phyloP scores from a whole-genome alignment of 2,888 invertebrate genomes.

The Torymus aiolomorphi region DNA sequence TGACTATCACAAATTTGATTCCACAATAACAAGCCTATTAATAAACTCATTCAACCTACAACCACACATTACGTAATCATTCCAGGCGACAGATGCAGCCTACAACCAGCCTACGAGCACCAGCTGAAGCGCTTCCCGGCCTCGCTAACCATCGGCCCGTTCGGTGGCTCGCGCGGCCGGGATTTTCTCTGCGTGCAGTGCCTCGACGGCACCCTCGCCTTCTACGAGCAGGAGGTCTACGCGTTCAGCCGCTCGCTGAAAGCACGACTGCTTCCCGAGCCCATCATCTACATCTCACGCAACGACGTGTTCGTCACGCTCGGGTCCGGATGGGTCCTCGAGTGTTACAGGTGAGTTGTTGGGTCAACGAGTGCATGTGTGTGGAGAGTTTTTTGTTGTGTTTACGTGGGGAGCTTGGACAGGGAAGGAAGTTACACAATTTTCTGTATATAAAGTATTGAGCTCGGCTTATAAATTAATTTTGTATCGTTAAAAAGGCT shows the following conservation, averaged over 20 bases:
- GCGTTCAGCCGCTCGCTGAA: slow-evolving; percentile 89
- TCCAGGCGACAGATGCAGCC: slow-evolving; percentile 82
- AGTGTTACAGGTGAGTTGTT: slow-evolving; percentile 87
- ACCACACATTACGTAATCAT: not conserved
- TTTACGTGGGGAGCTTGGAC: too few relatives aligned
- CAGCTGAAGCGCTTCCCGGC: slow-evolving; percentile 86
- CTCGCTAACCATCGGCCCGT: slow-evolving; percentile 88
- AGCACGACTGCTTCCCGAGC: slow-evolving; percentile 88
- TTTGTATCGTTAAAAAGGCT: too few relatives aligned
- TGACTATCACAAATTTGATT: too few relatives aligned
- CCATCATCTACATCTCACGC: slow-evolving; percentile 86
- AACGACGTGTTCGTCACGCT: slow-evolving; percentile 91
- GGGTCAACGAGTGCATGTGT: not conserved
- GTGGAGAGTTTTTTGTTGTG: too few relatives aligned
- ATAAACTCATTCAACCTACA: too few relatives aligned
- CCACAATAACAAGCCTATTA: too few relatives aligned
- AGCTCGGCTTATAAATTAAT: too few relatives aligned
- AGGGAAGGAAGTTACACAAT: too few relatives aligned
- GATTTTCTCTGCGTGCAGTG: slow-evolving; percentile 95
- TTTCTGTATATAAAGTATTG: too few relatives aligned
- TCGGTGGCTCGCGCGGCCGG: slow-evolving; percentile 88
- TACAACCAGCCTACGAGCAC: slow-evolving; percentile 88
- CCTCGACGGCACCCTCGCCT: slow-evolving; percentile 90
- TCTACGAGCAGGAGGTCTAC: slow-evolving; percentile 95
- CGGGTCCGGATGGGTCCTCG: slow-evolving; percentile 88